A percentile compares a stretch with the other conserved stretches of the same genome.
Evolutionary conservation across 2,797 vertebrate species (phyloP).

Genomic region (Gila robusta): DNA sequence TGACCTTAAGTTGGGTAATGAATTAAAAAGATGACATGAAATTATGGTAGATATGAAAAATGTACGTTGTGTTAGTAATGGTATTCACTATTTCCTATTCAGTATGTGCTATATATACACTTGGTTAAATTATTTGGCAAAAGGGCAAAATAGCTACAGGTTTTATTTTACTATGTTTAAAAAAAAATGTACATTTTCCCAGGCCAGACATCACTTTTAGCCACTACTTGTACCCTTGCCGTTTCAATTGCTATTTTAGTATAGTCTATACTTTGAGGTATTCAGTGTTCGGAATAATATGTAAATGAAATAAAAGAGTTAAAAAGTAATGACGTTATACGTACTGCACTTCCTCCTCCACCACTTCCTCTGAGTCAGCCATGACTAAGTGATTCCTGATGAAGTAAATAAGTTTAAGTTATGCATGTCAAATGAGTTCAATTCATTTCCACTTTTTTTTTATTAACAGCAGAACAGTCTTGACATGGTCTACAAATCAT

Average conservation of each 20-base stretch:
- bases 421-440: neutral
- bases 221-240: too few relatives aligned
- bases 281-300: neutral
- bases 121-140: neutral
- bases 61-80: too few relatives aligned
- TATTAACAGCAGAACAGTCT: neutral
- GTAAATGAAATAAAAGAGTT: neutral
- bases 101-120: neutral
- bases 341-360: slow-evolving; percentile 71
- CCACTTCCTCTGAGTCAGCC: slow-evolving; percentile 71
- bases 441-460: neutral
- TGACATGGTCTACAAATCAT: neutral
- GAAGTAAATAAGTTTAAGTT: slow-evolving; percentile 14
- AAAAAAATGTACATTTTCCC: too few relatives aligned
- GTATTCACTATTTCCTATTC: neutral
- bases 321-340: slow-evolving; percentile 45
- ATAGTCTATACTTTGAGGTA: neutral
- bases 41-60: neutral
- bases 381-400: slow-evolving; percentile 68
- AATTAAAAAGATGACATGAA: neutral
- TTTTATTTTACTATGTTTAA: neutral
- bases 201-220: too few relatives aligned
- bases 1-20: neutral
- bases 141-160: too few relatives aligned
- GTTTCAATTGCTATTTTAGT: too few relatives aligned